phyloP scores from a whole-genome alignment of 2,888 invertebrate genomes.

The Xestia xanthographa region DNA sequence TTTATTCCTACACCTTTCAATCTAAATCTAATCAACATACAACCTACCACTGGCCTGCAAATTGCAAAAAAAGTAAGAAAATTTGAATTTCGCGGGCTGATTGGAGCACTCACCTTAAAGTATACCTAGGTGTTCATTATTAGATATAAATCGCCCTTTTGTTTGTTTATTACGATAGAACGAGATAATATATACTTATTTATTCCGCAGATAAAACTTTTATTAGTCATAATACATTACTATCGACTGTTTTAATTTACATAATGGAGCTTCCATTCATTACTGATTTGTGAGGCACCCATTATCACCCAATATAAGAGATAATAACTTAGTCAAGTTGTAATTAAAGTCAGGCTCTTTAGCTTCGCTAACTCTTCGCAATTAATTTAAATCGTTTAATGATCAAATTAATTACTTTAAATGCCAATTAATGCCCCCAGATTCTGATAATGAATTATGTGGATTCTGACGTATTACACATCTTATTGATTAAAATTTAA shows the following conservation, averaged over 20 bases:
- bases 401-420: constrained; percentile 62
- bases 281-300: constrained; percentile 48
- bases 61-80: no score
- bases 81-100: no score
- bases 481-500: constrained; percentile 79
- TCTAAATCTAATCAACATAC: no score
- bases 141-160: neutral
- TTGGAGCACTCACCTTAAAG: neutral
- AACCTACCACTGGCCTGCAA: no score
- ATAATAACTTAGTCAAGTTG: constrained; percentile 53
- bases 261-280: constrained; percentile 37
- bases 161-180: neutral
- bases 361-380: constrained; percentile 46
- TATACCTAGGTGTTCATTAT: neutral
- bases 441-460: constrained; percentile 65
- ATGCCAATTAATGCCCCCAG: constrained; percentile 62
- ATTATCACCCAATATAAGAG: constrained; percentile 58
- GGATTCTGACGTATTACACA: constrained; percentile 66
- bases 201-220: constrained; percentile 20
- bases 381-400: constrained; percentile 59
- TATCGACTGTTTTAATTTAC: constrained; percentile 30
- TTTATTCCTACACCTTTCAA: no score
- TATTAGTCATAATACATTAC: constrained; percentile 25
- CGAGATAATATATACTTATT: constrained; percentile 6
- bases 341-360: constrained; percentile 54